These are phyloP conservation scores for Peromyscus polionotus DNA, from an alignment of 2,113 vertebrate species.

Conservation along the genomic window DNA sequence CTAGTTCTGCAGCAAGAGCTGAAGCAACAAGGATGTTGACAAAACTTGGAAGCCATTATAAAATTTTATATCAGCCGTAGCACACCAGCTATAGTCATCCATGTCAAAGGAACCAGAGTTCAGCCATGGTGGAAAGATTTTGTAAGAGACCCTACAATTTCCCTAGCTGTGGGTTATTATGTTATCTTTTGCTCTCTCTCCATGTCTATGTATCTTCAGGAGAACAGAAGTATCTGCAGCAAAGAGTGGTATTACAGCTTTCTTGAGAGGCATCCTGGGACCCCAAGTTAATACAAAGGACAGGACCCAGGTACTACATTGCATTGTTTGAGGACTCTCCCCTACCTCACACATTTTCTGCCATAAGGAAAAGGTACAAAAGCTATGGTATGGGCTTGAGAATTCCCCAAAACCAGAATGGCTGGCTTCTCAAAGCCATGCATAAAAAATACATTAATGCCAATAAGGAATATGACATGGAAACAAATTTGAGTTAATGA, in stretches of 20 bases:
- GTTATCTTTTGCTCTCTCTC: too few species aligned
- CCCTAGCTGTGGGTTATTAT: too few species aligned
- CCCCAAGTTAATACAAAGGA: not conserved
- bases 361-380: not conserved
- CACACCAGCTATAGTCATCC: not conserved
- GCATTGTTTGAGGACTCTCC: not conserved
- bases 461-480: not conserved
- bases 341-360: not conserved
- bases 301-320: too few species aligned
- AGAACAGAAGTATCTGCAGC: not conserved
- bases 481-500: not conserved
- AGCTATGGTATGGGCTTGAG: not conserved
- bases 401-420: not conserved
- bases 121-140: not conserved
- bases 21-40: not conserved
- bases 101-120: not conserved
- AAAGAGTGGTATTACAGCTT: too few species aligned
- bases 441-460: not conserved
- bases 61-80: not conserved
- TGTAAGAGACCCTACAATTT: not conserved
- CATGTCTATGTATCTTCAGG: not conserved
- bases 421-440: not conserved
- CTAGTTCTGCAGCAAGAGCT: too few species aligned
- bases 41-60: not conserved
- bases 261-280: not conserved